phyloP scores from a whole-genome alignment of 1,140 invertebrate genomes.

The honey bee (Apis mellifera) region Amel_HAv3.1 CM009936.2:11733501-11734000 shows the following conservation, averaged over 20 bases:
- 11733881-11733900: background rate
- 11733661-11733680: background rate
- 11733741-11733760: too few relatives aligned
- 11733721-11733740: too few relatives aligned
- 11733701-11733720: background rate
- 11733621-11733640: background rate
- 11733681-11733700: background rate
- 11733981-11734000: background rate
- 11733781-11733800: too few relatives aligned
- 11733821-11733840: too few relatives aligned
- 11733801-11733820: background rate
- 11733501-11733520: background rate
- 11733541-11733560: background rate
- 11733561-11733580: background rate
- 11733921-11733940: background rate
- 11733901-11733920: slow-evolving; percentile 7
- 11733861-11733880: background rate
- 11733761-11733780: too few relatives aligned
- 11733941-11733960: background rate
- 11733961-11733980: background rate
- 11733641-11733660: background rate
- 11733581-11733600: background rate
- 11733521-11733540: background rate
- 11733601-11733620: background rate
- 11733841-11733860: background rate